Conservation (phyloP, 1,140 invertebrate species). For the Thalassaphorura encarpata region DNA sequence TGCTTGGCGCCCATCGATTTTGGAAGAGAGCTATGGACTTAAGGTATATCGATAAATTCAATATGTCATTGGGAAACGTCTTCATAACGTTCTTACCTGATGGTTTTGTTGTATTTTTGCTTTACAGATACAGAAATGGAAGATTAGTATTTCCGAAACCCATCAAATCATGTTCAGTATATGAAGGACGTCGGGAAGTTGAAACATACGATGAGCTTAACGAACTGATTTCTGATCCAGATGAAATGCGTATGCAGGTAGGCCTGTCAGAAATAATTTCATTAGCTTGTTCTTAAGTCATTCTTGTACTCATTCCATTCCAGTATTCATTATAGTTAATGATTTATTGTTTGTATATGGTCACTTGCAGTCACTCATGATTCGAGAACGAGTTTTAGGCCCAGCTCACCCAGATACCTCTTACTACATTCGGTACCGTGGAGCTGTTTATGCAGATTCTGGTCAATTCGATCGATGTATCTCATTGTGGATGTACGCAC, state of each 20-base stretch:
- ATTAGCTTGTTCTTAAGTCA: no score
- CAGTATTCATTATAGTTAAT: background rate
- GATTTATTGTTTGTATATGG: background rate
- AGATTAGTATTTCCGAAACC: slow-evolving; percentile 55
- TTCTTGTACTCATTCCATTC: background rate
- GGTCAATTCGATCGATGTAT: slow-evolving; percentile 87
- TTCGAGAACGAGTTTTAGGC: slow-evolving; percentile 82
- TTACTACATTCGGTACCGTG: slow-evolving; percentile 87
- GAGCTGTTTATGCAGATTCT: slow-evolving; percentile 88
- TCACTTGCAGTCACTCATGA: slow-evolving; percentile 57
- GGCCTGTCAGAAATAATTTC: background rate
- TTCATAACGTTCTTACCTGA: background rate
- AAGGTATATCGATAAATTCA: slow-evolving; percentile 45
- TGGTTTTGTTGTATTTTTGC: slow-evolving; percentile 8
- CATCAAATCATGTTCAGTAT: slow-evolving; percentile 57
- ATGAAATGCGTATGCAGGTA: slow-evolving; percentile 88
- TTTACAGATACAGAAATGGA: slow-evolving; percentile 44
- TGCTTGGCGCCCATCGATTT: slow-evolving; percentile 72
- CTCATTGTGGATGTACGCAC: slow-evolving; percentile 89
- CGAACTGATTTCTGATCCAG: slow-evolving; percentile 78
- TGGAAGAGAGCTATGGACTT: slow-evolving; percentile 84
- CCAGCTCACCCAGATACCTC: slow-evolving; percentile 92
- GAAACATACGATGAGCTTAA: slow-evolving; percentile 64
- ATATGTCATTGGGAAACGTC: no score
- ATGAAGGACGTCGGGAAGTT: slow-evolving; percentile 76